phyloP scores from a whole-genome alignment of 2,888 invertebrate species.

The Isoperla grammatica region DNA sequence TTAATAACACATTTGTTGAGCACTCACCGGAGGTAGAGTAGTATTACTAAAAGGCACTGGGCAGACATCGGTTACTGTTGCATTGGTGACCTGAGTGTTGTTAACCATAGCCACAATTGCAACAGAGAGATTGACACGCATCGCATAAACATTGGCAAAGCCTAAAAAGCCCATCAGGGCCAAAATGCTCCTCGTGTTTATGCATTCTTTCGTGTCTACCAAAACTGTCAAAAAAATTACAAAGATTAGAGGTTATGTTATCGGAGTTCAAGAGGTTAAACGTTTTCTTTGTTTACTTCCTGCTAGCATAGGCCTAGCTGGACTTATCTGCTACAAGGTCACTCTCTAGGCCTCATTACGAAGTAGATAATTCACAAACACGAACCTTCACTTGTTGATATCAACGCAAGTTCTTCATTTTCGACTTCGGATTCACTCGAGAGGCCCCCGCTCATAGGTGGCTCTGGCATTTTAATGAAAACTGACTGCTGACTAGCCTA shows the following conservation, averaged over 20 bases:
- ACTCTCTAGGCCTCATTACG: too few relatives aligned
- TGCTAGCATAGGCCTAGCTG: too few relatives aligned
- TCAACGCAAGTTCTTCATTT: conserved; percentile 14
- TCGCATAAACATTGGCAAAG: conserved; percentile 83
- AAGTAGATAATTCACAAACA: neutral
- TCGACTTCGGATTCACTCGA: conserved; percentile 12
- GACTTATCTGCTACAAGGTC: too few relatives aligned
- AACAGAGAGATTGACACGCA: conserved; percentile 86
- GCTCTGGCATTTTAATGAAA: too few relatives aligned
- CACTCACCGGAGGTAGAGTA: conserved; percentile 45
- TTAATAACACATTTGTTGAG: neutral
- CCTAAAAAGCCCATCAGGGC: conserved; percentile 83
- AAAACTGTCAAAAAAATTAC: conserved; percentile 29
- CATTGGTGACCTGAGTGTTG: conserved; percentile 50
- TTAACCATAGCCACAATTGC: conserved; percentile 95
- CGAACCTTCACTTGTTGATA: conserved; percentile 13
- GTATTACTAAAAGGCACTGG: conserved; percentile 44
- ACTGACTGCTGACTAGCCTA: too few relatives aligned
- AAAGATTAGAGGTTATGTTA: neutral
- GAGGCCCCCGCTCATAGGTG: too few relatives aligned
- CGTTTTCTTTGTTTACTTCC: too few relatives aligned
- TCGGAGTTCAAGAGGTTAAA: neutral
- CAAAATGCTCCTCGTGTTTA: conserved; percentile 69
- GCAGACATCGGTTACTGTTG: conserved; percentile 55
- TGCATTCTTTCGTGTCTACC: conserved; percentile 59